Percentiles rank a stretch among this genome's conserved stretches.
phyloP scores from a whole-genome alignment of 2,797 vertebrate species.

The Luscinia megarhynchos region DNA sequence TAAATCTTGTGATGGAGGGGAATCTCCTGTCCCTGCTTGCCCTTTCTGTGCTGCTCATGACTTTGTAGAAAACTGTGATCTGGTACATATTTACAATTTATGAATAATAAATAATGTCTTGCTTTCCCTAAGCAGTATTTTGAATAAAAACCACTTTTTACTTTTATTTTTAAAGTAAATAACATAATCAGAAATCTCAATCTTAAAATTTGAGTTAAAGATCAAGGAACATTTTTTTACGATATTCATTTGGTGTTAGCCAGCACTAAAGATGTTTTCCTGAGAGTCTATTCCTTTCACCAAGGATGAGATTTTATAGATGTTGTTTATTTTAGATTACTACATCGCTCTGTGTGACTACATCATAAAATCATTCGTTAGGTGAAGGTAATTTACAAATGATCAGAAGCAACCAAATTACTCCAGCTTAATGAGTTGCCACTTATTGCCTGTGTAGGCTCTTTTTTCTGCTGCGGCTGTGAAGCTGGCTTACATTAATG shows the following conservation, averaged over 20 bases:
- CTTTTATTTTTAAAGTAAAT: background rate
- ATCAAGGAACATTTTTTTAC: background rate
- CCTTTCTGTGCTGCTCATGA: background rate
- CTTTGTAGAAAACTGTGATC: background rate
- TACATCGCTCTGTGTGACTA: background rate
- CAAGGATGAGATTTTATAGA: background rate
- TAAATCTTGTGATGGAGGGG: background rate
- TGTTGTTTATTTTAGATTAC: conserved; percentile 19
- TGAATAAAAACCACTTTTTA: background rate
- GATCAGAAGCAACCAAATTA: conserved; percentile 52
- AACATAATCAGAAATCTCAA: background rate
- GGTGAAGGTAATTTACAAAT: conserved; percentile 52
- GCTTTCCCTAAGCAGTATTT: background rate
- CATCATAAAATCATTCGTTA: conserved; percentile 49
- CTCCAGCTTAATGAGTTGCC: conserved; percentile 50
- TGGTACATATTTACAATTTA: background rate
- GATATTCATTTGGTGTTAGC: background rate
- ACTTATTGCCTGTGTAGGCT: conserved; percentile 56
- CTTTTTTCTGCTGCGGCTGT: conserved; percentile 25
- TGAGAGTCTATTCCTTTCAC: background rate
- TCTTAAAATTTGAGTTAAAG: background rate
- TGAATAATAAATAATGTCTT: background rate
- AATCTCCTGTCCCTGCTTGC: background rate
- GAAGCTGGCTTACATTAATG: conserved; percentile 25
- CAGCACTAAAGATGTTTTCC: background rate